Conservation (phyloP, 92 coral and sea anemone genomes). For the Isaurus tuberculatus region DNA sequence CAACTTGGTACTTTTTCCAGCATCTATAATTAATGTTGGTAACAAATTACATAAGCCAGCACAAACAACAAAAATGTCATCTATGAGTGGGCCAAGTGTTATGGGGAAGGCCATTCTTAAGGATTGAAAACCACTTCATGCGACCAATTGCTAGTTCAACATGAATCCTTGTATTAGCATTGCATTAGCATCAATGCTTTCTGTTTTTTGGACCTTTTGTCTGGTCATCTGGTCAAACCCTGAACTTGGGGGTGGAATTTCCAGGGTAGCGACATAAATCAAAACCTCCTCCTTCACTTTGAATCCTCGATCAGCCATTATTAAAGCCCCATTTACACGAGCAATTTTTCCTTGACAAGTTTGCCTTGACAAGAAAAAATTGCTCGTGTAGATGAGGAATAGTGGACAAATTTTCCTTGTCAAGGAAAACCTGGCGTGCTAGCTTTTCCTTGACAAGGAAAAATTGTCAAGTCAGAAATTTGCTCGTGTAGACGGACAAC, state of each 20-base stretch:
- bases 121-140: constrained; percentile 58
- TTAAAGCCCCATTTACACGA: too few relatives aligned
- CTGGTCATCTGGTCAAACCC: constrained; percentile 72
- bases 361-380: too few relatives aligned
- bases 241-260: constrained; percentile 71
- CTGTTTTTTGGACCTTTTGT: constrained; percentile 57
- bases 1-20: background rate
- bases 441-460: constrained; percentile 22
- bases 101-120: constrained; percentile 50
- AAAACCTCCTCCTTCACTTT: constrained; percentile 63
- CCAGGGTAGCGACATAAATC: constrained; percentile 57
- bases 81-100: constrained; percentile 56
- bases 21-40: constrained; percentile 47
- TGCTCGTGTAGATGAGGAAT: too few relatives aligned
- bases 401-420: constrained; percentile 44
- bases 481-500: constrained; percentile 52
- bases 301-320: constrained; percentile 70
- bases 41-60: constrained; percentile 59
- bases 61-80: constrained; percentile 65
- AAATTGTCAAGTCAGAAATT: constrained; percentile 49
- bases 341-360: too few relatives aligned
- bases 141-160: constrained; percentile 61
- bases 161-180: constrained; percentile 75
- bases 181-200: constrained; percentile 49
- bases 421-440: constrained; percentile 18